Conservation (phyloP, 2,888 invertebrate genomes). For the Muschampia plurimacula region DNA sequence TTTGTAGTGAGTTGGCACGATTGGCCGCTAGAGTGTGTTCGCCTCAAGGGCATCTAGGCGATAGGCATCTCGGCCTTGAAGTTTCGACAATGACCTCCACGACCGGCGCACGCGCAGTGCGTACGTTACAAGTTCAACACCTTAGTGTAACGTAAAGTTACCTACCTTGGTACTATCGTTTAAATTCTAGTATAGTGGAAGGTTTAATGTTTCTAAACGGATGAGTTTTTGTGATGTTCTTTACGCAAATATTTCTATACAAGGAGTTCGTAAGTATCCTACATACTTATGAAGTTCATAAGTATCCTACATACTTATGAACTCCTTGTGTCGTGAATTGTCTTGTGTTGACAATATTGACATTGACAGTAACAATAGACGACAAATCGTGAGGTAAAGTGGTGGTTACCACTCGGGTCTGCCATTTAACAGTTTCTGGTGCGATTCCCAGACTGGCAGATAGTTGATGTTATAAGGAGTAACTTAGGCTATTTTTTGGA, state of each 20-base stretch:
- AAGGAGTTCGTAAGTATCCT: background rate
- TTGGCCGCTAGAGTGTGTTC: conserved; percentile 5
- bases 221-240: background rate
- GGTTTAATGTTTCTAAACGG: background rate
- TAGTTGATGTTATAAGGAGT: too few species aligned
- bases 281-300: too few species aligned
- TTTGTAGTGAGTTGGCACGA: background rate
- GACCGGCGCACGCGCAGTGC: conserved; percentile 40
- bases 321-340: too few species aligned
- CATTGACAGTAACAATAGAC: too few species aligned
- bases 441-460: too few species aligned
- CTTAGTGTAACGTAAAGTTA: conserved; percentile 1
- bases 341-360: too few species aligned
- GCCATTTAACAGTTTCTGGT: too few species aligned
- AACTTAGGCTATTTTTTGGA: too few species aligned
- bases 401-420: too few species aligned
- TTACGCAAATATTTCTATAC: background rate
- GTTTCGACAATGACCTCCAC: conserved; percentile 69
- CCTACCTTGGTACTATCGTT: conserved; percentile 15
- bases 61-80: conserved; percentile 68
- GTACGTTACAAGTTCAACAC: conserved; percentile 35
- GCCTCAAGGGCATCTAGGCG: conserved; percentile 42
- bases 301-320: too few species aligned
- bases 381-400: too few species aligned
- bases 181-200: background rate